Base-by-base conservation (phyloP, 2,888 invertebrate genomes). In the Camptogramma bilineatum region DNA sequence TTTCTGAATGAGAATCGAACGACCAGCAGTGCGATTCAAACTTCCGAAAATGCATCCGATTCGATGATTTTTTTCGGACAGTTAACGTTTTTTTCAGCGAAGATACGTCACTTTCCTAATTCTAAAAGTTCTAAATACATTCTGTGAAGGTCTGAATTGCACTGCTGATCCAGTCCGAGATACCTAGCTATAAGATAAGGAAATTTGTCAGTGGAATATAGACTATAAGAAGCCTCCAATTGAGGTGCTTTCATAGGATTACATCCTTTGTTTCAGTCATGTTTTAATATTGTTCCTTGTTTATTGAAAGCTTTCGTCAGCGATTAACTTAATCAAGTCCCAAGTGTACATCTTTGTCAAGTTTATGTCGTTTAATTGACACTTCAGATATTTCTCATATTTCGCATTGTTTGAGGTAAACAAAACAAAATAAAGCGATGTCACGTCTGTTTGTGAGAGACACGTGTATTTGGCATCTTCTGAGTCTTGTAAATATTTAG, bases 281-380 rank as follows among this genome's bases (percentile, higher is more conserved):
- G 52, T 62, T 62, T 62, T 46, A 55, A 62, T 61, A 55, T 54
- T 61, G 44, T 56, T 56, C 51, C 55, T 46, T 62, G 62, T 56
- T 51, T 56, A 62, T 62, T 62, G 46, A 62, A 61, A 56, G 62
- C 62, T 51, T 62, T 56, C 56, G 62, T 55, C 34, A 34, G 28
- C 44, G 31, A 58, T 52, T 51, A 64, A 58, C 44, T 58, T 51
- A 44, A 55, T 55, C 44, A 51, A 46, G 46, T 60, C 60, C 47
- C 52, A 34, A 60, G 60, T 39, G 60, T 17, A 47, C 24, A 47
- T 47, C 34, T 47, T 48, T 47, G 39, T 34, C 1, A 48, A 21
- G 31, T 31, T 47, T 16, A 51, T 42, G 24, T 28, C 28, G 28
- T 28, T 48, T 7, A 50, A 48, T 48, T 18, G 18, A 19, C 16